Conservation (phyloP, 2,888 invertebrate species). For the Orthosia gracilis region DNA sequence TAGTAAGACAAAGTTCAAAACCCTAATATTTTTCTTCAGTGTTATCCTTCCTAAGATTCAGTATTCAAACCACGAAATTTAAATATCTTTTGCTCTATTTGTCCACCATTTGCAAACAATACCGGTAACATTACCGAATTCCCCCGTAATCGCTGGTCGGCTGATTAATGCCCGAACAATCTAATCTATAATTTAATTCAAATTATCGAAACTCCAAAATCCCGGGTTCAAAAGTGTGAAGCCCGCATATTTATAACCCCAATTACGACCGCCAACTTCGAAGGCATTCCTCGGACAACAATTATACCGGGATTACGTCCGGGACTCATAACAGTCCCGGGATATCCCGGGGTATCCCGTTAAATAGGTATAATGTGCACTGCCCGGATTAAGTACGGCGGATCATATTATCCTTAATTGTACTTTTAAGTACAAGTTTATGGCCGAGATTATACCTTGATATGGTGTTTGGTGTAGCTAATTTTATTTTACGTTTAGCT, state of each 20-base stretch:
- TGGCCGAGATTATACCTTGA: conserved; percentile 71
- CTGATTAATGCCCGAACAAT: conserved; percentile 57
- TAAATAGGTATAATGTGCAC: conserved; percentile 89
- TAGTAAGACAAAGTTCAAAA: too few relatives aligned
- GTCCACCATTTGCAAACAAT: conserved; percentile 20
- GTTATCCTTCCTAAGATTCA: neutral
- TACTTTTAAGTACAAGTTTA: conserved; percentile 85
- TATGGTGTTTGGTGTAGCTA: conserved; percentile 67
- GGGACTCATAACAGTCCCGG: conserved; percentile 86
- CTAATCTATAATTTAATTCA: conserved; percentile 71
- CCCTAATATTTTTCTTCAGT: too few relatives aligned
- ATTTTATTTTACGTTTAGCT: conserved; percentile 62
- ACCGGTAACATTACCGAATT: conserved; percentile 14
- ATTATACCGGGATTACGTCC: conserved; percentile 87
- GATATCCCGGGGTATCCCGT: conserved; percentile 81
- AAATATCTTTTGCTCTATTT: conserved; percentile 21
- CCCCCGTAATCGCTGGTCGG: conserved; percentile 39
- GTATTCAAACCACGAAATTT: conserved; percentile 12
- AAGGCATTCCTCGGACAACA: conserved; percentile 88
- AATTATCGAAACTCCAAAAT: conserved; percentile 64
- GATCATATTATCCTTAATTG: conserved; percentile 88
- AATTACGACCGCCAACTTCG: conserved; percentile 82
- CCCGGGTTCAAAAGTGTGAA: conserved; percentile 70
- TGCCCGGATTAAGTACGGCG: conserved; percentile 82
- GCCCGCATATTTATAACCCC: conserved; percentile 76